phyloP scores from a whole-genome alignment of 2,888 invertebrate genomes.

The Bellardia bayeri region DNA sequence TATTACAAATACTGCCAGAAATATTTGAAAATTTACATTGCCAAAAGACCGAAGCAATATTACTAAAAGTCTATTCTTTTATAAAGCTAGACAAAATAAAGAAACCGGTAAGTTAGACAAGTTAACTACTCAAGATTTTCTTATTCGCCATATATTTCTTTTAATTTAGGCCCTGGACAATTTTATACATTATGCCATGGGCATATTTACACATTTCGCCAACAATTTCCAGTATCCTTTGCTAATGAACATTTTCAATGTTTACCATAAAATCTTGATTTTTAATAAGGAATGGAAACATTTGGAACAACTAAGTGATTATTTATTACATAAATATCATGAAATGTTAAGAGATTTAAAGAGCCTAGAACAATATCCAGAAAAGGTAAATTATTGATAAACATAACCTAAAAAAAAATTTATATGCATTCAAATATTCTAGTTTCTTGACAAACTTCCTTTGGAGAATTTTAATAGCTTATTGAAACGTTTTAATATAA shows the following conservation, averaged over 20 bases:
- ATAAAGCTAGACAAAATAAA: slow-evolving; percentile 31
- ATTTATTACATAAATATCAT: slow-evolving; percentile 47
- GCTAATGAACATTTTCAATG: slow-evolving; percentile 65
- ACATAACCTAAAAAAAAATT: background rate
- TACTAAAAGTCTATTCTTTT: slow-evolving; percentile 49
- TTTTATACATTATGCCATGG: slow-evolving; percentile 58
- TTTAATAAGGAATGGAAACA: slow-evolving; percentile 63
- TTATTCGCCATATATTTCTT: background rate
- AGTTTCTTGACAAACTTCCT: too few species aligned
- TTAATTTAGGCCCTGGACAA: slow-evolving; percentile 57
- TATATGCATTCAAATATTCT: too few species aligned
- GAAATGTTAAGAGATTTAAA: slow-evolving; percentile 59
- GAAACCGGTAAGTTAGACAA: slow-evolving; percentile 35
- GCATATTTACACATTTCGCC: slow-evolving; percentile 41
- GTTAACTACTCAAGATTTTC: background rate
- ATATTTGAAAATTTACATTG: slow-evolving; percentile 57
- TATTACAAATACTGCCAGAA: slow-evolving; percentile 64
- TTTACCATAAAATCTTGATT: slow-evolving; percentile 58
- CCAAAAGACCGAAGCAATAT: slow-evolving; percentile 57
- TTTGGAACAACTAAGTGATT: slow-evolving; percentile 49
- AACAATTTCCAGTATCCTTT: slow-evolving; percentile 66
- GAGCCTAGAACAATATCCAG: background rate
- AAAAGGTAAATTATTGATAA: slow-evolving; percentile 38
- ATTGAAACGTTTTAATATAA: slow-evolving; percentile 66
- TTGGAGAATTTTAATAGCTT: slow-evolving; percentile 28